Conservation (phyloP, 1,140 invertebrate genomes). For the Bombus consobrinus region DNA sequence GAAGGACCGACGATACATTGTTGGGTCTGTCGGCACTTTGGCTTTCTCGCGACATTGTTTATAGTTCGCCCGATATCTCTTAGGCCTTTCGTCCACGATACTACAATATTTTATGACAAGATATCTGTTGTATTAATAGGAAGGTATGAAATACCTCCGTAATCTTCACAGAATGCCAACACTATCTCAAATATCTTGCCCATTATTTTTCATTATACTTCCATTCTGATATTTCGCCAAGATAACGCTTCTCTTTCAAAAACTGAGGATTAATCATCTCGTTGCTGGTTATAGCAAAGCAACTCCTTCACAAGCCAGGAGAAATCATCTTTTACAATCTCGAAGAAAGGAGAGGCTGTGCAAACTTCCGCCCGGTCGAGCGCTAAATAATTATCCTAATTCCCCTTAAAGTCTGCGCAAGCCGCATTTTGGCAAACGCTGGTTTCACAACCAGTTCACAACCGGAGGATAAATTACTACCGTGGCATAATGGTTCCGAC, state of each 20-base stretch:
- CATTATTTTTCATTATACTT: neutral
- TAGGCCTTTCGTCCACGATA: no score
- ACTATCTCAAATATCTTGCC: neutral
- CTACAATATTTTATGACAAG: neutral
- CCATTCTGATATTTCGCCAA: neutral
- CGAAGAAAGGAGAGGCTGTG: neutral
- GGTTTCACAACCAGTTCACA: neutral
- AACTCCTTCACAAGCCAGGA: neutral
- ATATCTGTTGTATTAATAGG: no score
- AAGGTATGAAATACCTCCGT: neutral
- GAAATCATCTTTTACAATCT: neutral
- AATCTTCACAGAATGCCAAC: neutral
- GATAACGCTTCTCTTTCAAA: neutral
- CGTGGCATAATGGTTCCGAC: conserved; percentile 36
- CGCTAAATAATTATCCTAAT: conserved; percentile 50
- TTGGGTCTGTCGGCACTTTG: no score
- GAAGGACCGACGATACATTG: no score
- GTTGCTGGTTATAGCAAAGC: neutral
- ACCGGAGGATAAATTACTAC: conserved; percentile 42
- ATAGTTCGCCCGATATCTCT: no score
- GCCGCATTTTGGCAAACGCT: neutral
- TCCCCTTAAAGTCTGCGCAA: neutral
- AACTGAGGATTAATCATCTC: neutral
- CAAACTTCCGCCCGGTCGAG: neutral
- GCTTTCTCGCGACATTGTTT: no score